Evolutionary conservation across 1,140 invertebrate species (phyloP), one percentile per base, ranked within the genome.

Genomic region (Homalodisca vitripennis): DNA sequence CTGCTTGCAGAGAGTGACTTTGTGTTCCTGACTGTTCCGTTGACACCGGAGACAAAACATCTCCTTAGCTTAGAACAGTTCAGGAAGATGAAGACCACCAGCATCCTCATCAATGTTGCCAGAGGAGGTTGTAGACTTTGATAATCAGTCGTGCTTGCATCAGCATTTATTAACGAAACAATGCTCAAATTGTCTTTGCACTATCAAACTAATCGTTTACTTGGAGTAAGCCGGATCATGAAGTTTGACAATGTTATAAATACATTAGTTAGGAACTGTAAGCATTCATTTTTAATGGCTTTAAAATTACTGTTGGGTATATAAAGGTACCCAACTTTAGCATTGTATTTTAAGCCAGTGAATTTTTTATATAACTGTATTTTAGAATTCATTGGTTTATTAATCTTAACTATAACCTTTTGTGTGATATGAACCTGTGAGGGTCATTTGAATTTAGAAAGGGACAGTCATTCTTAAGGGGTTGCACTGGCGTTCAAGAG

Each of bases 51-150:
- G 76, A 95, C 93, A 0, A 82, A 80, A 30, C 82, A 86, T 31
- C 79, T 94, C 51, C 92, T 97, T 73, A 86, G 92, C 76, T 82
- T 84, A 0, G 75, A 81, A 3, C 84, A 86, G 6, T 92, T 97
- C 72, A 79, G 78, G 0, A 84, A 87, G 74, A 97, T 96, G 94
- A 95, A 95, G 77, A 81, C 80, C 12, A 89, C 79, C 63, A 84
- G 90, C 0, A 84, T 95, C 53, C 84, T 97, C 53, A 84, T 96
- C 0, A 97, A 97, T 78, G 86, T 92, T 32, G 88, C 87, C 27
- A 82, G 93, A 75, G 91, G 92, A 75, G 87, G 78, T 80, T 69
- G 74, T 68, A 0, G 62, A 68, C 67, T 67, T 76, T 71, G n/a
- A n/a, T n/a, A n/a, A n/a, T n/a, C n/a, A n/a, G n/a, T n/a, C n/a